Base-by-base conservation (phyloP, 2,113 vertebrate species). In the Panthera uncia region DNA sequence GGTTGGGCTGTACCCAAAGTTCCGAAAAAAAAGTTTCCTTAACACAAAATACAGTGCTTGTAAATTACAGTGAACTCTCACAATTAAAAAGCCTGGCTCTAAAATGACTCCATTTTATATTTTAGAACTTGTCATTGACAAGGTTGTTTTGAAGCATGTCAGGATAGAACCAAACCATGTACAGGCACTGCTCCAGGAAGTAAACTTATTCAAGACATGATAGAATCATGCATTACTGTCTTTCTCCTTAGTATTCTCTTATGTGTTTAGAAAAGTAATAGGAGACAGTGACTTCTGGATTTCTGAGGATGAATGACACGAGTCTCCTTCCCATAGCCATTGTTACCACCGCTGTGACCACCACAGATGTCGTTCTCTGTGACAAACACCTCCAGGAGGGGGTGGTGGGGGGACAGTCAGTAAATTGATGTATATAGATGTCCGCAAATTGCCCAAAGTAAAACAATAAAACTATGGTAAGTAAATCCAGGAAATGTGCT, bases 401-500 rank as follows among this genome's bases (percentile, higher is more conserved):
- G 31, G 68, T 4, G 2, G 27, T 14, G 38, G 18, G 3, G 16
- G 57, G 61, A 61, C 11, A 82, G 25, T 96, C 82, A 98, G 69
- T 95, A 96, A 89, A 95, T 61, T 91, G 45, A 92, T 84, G 63
- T 61, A 85, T 95, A 76, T 65, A 66, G 83, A 92, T 97, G 73
- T 92, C 97, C 45, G 83, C 86, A 96, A 97, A 98, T 89, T 92
- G 33, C 65, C 91, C 45, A 94, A 97, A 97, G 29, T 87, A 96
- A 98, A 98, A 48, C 69, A 98, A 95, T 52, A 96, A 98, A 97
- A 98, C 91, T 94, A 98, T 91, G 95, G 94, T 0, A 18, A 92
- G 91, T 83, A 98, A 98, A 97, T 94, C 76, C 83, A 89, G 68
- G 79, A 95, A 96, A 98, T 96, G 80, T 76, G 97, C 86, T 98